Conservation (phyloP, 2,113 vertebrate genomes). For the Rhodinocichla rosea region DNA sequence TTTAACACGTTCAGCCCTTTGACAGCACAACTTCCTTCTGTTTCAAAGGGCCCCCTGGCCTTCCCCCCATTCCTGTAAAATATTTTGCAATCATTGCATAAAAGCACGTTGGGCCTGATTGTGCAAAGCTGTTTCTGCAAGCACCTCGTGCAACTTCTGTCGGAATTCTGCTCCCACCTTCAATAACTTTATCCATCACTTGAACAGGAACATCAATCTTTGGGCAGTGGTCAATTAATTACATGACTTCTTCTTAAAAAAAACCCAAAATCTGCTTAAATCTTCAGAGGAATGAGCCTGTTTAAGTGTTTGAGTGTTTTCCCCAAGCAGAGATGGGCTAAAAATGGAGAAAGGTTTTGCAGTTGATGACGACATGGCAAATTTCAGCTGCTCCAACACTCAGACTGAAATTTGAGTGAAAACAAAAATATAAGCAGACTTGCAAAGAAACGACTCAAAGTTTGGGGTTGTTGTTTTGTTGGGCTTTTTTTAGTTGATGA, state of each 20-base stretch:
- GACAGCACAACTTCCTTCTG: background rate
- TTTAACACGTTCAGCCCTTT: background rate
- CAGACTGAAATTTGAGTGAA: background rate
- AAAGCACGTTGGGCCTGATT: background rate
- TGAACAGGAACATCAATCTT: background rate
- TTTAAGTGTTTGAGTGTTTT: background rate
- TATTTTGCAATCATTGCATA: background rate
- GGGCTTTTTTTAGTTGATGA: rapidly evolving
- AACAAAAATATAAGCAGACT: background rate
- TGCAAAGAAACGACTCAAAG: background rate
- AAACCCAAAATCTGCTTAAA: background rate
- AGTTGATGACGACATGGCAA: background rate
- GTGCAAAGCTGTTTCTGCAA: background rate
- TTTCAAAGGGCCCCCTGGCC: background rate
- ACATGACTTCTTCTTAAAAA: background rate
- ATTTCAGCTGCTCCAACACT: background rate
- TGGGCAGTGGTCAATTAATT: background rate
- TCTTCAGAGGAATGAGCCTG: background rate
- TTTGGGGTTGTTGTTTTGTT: too few relatives aligned
- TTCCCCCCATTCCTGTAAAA: background rate
- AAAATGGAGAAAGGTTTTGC: background rate
- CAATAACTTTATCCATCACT: background rate
- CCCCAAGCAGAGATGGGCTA: background rate
- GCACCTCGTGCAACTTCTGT: background rate
- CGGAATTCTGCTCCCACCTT: background rate